These are phyloP conservation scores for Apis cerana DNA, from an alignment of 1,140 invertebrate species.

Conservation along the genomic window DNA sequence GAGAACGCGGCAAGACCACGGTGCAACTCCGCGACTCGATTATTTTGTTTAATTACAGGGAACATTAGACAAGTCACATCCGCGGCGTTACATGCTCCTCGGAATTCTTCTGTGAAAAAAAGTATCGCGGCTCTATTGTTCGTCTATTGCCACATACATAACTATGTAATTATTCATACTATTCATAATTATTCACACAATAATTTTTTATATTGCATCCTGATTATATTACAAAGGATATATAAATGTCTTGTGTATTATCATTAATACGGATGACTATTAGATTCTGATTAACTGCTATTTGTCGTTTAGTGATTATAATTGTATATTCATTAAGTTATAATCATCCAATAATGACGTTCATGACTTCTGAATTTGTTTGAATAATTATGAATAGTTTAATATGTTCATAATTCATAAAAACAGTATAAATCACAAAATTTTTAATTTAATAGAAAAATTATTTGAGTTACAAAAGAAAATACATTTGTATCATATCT, in stretches of 20 bases:
- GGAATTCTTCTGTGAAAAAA: too few species aligned
- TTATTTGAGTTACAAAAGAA: too few species aligned
- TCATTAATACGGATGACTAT: background rate
- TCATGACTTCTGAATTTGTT: too few species aligned
- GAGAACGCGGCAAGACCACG: slow-evolving; percentile 40
- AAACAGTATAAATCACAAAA: too few species aligned
- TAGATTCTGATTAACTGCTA: background rate
- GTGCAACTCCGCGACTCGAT: slow-evolving; percentile 49
- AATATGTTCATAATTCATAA: too few species aligned
- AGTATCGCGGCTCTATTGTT: slow-evolving; percentile 16
- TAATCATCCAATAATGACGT: too few species aligned
- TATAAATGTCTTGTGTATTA: background rate
- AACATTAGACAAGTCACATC: slow-evolving; percentile 51
- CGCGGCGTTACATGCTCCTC: slow-evolving; percentile 13
- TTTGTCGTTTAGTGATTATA: background rate
- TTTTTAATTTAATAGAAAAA: too few species aligned
- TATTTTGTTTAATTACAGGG: slow-evolving; percentile 69
- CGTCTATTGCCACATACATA: background rate
- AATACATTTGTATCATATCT: too few species aligned
- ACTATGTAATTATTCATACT: background rate
- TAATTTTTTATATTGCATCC: background rate
- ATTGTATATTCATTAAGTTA: background rate
- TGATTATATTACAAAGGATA: background rate
- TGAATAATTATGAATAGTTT: too few species aligned
- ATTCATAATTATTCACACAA: background rate